Evolutionary conservation across 2,113 vertebrate genomes (phyloP), one percentile per base, ranked within the genome.

Genomic region (Zingel zingel): DNA sequence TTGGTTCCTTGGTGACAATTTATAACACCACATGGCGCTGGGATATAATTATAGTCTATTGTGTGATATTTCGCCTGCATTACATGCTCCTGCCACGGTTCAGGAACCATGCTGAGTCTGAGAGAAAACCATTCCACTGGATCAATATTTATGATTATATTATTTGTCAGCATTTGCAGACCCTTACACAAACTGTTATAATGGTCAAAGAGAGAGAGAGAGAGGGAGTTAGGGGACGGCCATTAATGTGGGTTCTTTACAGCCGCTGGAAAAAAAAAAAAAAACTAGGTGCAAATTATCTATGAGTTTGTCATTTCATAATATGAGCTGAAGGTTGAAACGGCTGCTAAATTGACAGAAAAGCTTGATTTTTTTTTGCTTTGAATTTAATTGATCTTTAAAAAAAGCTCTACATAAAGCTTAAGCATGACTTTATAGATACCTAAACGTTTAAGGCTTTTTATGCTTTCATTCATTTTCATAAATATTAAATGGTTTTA

Each of bases 101-200:
- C 80, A 83, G 45, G 25, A 83, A 65, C 74, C 88, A 57, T 77
- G 88, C 78, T 86, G 86, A 83, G 82, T 86, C 53, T 61, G 36
- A 77, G 69, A 90, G 80, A 92, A 93, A 91, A 73, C 81, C 76
- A 92, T 91, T 92, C 79, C 77, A 61, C 19, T 21, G 23, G 85
- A 93, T 93, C 90, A 91, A 91, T 93, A 93, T 91, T 93, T 93
- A 89, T 85, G 72, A 90, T 90, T 80, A 65, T 87, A 81, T 89
- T 91, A 86, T 92, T 90, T 89, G 85, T 84, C 88, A 84, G 83
- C 79, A 82, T 84, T 62, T 87, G 78, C 71, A 70, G 65, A 85
- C 61, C 57, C 74, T 79, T 76, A 67, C 75, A 88, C 25, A 81
- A 90, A 84, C 70, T 16, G 61, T 76, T 72, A 68, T 64, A 83